phyloP scores from a whole-genome alignment of 2,113 vertebrate genomes.

The Lichenostomus cassidix region DNA sequence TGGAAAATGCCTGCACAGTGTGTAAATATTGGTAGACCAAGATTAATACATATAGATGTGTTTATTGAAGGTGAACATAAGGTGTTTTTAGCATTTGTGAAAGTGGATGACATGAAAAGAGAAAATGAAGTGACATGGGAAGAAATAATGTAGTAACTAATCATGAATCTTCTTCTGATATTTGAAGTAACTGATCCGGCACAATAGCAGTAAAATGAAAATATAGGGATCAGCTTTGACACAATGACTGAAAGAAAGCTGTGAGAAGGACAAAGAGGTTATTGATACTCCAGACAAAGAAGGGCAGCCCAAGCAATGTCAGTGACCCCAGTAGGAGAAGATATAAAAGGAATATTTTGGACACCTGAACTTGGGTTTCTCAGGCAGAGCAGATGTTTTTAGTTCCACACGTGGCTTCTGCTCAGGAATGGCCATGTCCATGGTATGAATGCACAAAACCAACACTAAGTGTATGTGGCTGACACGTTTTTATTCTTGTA shows the following conservation, averaged over 20 bases:
- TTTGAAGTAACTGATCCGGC: not conserved
- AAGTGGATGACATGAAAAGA: not conserved
- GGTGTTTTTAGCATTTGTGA: not conserved
- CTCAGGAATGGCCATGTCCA: not conserved
- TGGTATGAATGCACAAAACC: not conserved
- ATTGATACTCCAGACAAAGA: not conserved
- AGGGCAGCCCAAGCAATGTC: not conserved
- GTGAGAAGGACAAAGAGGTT: not conserved
- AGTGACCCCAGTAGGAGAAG: not conserved
- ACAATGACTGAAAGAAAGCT: not conserved
- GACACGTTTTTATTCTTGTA: not conserved
- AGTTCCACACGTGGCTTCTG: not conserved
- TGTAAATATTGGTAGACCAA: not conserved
- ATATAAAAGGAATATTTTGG: not conserved
- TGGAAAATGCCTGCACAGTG: not conserved
- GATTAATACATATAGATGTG: not conserved
- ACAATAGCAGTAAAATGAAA: not conserved
- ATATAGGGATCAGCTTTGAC: not conserved
- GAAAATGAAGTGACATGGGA: not conserved
- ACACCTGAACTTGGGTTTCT: not conserved
- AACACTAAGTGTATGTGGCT: not conserved
- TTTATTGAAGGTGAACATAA: not conserved
- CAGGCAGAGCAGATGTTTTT: not conserved
- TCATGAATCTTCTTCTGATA: not conserved
- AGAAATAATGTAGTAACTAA: not conserved